A percentile compares a stretch with the other conserved stretches of the same genome.
phyloP scores from a whole-genome alignment of 2,888 invertebrate genomes.

The Xanthia icteritia region DNA sequence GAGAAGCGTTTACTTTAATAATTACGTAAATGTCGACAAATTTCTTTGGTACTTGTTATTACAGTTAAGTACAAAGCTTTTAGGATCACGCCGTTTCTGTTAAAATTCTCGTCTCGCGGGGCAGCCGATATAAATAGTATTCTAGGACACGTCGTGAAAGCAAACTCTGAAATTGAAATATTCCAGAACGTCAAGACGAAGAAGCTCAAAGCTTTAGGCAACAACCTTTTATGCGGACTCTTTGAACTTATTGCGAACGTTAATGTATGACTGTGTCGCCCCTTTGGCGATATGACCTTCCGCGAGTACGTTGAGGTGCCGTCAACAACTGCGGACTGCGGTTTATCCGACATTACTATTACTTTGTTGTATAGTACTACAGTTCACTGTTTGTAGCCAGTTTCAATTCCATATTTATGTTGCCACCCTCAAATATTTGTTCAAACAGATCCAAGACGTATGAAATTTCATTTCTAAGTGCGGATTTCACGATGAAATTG shows the following conservation, averaged over 20 bases:
- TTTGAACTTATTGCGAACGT: slow-evolving; percentile 47
- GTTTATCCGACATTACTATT: slow-evolving; percentile 41
- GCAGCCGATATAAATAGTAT: slow-evolving; percentile 53
- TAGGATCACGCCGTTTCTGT: slow-evolving; percentile 44
- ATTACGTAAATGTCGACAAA: slow-evolving; percentile 61
- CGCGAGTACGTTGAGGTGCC: slow-evolving; percentile 4
- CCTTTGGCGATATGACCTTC: slow-evolving; percentile 35
- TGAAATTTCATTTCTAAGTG: slow-evolving; percentile 28
- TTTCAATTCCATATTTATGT: slow-evolving; percentile 44
- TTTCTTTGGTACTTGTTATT: slow-evolving; percentile 54
- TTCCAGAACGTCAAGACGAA: slow-evolving; percentile 43
- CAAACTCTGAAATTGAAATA: slow-evolving; percentile 48
- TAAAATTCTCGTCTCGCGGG: slow-evolving; percentile 43
- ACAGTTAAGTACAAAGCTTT: slow-evolving; percentile 64
- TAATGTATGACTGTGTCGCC: slow-evolving; percentile 46
- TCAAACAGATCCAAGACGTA: slow-evolving; percentile 34
- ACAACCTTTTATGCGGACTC: slow-evolving; percentile 52
- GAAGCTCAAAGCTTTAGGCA: slow-evolving; percentile 45
- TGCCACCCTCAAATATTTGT: slow-evolving; percentile 35
- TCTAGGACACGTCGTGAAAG: slow-evolving; percentile 43
- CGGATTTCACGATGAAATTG: no score
- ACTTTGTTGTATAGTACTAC: slow-evolving; percentile 41
- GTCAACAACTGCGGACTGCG: slow-evolving; percentile 40
- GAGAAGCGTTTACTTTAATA: slow-evolving; percentile 54
- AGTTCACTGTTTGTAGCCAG: slow-evolving; percentile 25